Evolutionary conservation across 1,140 invertebrate species (phyloP), one percentile per base, ranked within the genome.

Genomic region (Drosophila parabipectinata): DNA sequence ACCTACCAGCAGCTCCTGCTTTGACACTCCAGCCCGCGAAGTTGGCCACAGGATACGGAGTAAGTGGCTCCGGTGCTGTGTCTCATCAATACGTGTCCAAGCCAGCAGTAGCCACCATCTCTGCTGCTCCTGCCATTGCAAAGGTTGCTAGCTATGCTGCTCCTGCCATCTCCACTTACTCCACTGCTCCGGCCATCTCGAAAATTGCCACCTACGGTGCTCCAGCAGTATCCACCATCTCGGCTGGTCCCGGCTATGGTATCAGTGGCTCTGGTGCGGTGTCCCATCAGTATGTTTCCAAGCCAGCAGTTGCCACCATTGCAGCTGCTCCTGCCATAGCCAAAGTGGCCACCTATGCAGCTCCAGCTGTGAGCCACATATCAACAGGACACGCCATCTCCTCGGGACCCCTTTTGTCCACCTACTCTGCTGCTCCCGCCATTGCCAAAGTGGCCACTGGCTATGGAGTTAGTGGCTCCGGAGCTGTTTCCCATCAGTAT

Each of bases 401-500:
- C 18, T 79, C 82, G 12, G 26, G 75, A 9, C 41, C 41, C 15
- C n/a, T 44, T 44, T 44, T 44, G 41, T 44, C 41, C 6, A 50
- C 72, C 1, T 52, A 60, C 30, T 81, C 73, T 37, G 67, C 66
- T 4, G 67, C 57, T 12, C 78, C 78, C 2, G 57, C 66, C 28
- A 32, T 77, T 32, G 41, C 76, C 0, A 88, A 89, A 48, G 41
- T 78, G 9, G 55, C 64, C 28, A 57, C 68, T 0, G 62, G 79
- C 24, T 77, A 79, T n/a, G 64, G 45, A 2, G 12, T 18, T 21
- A 64, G 32, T 26, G 81, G 52, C 3, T 62, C 47, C 6, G 84
- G 81, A 7, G 72, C 79, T 1, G 60, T 83, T 10, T 90, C 78
- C 1, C 90, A 91, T 69, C 89, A 84, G 32, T 85, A 77, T 48